Conservation (phyloP, 1,140 invertebrate species). For the Cyphomyrmex costatus region DNA sequence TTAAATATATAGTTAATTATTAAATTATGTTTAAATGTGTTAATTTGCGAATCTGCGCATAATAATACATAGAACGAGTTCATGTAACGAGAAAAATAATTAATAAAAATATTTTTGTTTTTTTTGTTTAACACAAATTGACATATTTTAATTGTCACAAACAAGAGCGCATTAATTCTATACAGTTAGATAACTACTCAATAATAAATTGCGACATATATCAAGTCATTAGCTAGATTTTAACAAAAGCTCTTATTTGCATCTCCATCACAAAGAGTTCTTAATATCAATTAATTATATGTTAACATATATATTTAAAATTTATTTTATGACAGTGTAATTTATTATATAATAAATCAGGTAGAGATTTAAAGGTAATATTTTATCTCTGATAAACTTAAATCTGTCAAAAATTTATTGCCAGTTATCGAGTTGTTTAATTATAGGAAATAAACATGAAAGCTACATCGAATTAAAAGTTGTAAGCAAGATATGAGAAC, state of each 20-base stretch:
- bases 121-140: too few relatives aligned
- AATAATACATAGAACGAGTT: background rate
- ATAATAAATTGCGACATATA: conserved; percentile 29
- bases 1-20: background rate
- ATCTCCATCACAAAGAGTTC: background rate
- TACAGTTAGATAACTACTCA: background rate
- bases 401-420: background rate
- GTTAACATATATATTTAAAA: background rate
- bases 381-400: background rate
- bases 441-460: background rate
- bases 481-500: background rate
- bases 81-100: conserved; percentile 5
- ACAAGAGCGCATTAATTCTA: background rate
- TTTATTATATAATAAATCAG: conserved; percentile 9
- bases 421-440: background rate
- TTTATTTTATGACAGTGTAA: conserved; percentile 36
- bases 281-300: conserved; percentile 25
- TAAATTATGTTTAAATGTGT: background rate
- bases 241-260: conserved; percentile 30
- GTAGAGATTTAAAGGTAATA: conserved; percentile 1
- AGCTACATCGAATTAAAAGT: background rate
- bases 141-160: conserved; percentile 17
- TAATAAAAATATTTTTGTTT: too few relatives aligned
- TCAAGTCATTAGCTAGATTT: conserved; percentile 10
- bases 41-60: background rate